Conservation (phyloP, 2,888 invertebrate genomes). For the Eucera pruinosa region DNA sequence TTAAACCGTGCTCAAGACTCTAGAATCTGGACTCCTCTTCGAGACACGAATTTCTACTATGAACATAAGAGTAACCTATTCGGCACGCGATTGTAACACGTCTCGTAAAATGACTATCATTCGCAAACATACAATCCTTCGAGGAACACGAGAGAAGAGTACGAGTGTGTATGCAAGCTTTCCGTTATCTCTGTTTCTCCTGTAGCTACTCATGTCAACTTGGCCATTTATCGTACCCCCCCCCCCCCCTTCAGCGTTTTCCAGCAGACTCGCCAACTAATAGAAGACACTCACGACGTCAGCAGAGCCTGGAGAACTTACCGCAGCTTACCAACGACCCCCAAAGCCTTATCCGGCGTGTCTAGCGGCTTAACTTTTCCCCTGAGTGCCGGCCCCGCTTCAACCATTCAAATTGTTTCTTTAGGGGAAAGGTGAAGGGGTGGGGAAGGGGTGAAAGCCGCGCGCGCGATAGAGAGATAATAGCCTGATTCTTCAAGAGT, state of each 20-base stretch:
- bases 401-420: constrained; percentile 53
- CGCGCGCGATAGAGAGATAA: constrained; percentile 47
- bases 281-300: constrained; percentile 48
- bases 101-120: no score
- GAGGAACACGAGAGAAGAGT: no score
- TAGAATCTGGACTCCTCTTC: no score
- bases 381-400: constrained; percentile 24
- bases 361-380: constrained; percentile 39
- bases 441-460: no score
- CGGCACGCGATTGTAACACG: no score
- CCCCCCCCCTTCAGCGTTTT: constrained; percentile 62
- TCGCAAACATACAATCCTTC: constrained; percentile 54
- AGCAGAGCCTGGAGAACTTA: constrained; percentile 35
- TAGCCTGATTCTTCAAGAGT: constrained; percentile 41
- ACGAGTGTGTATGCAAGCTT: constrained; percentile 20
- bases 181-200: neutral
- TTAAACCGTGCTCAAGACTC: no score
- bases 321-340: constrained; percentile 37
- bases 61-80: no score
- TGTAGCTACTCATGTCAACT: constrained; percentile 29
- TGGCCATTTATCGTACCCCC: constrained; percentile 56
- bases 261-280: constrained; percentile 34
- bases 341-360: constrained; percentile 35
- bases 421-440: no score
- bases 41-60: no score